Evolutionary conservation across 2,113 vertebrate species (phyloP).

Genomic region (Psophia crepitans): DNA sequence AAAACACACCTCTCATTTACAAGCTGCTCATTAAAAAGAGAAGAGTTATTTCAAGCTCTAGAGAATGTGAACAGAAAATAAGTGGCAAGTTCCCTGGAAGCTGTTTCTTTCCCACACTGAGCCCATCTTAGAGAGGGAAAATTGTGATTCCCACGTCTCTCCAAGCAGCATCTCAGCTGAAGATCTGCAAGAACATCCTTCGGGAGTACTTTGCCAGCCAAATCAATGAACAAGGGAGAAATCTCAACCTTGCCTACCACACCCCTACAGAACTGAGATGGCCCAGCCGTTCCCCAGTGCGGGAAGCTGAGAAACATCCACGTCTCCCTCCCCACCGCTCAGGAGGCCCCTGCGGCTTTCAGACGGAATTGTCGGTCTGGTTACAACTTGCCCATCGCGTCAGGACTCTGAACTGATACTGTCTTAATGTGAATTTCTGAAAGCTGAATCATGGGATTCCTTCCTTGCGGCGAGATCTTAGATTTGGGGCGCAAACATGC

Average conservation of each 20-base stretch:
- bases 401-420: neutral
- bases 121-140: neutral
- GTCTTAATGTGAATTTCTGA: neutral
- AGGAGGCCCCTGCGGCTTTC: neutral
- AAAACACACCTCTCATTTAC: neutral
- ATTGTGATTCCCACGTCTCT: neutral
- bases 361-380: neutral
- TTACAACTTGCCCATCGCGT: neutral
- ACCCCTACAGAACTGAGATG: neutral
- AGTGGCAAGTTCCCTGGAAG: neutral
- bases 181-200: neutral
- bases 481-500: neutral
- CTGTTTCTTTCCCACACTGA: neutral
- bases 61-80: neutral
- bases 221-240: neutral
- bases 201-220: neutral
- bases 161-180: neutral
- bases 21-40: neutral
- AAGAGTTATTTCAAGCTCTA: neutral
- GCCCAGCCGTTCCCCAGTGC: accelerated
- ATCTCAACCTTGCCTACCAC: neutral
- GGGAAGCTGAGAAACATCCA: neutral
- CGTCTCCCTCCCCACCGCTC: accelerated
- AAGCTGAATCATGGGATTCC: neutral
- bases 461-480: neutral